A percentile compares a stretch with the other conserved stretches of the same genome.
Conservation (phyloP, 2,113 vertebrate genomes). For the Ageneiosus marmoratus region DNA sequence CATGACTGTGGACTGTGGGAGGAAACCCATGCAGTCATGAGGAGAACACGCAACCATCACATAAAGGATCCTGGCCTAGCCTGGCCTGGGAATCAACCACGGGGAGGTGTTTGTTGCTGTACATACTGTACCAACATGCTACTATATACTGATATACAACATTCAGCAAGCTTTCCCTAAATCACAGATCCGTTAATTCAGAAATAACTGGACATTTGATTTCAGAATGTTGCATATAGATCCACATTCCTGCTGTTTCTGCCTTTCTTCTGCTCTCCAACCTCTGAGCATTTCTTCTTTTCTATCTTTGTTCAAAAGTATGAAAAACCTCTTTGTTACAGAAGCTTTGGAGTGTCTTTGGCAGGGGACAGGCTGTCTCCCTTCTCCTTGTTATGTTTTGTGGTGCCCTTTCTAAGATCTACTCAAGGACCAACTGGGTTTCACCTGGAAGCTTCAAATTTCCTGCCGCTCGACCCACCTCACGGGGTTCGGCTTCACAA, state of each 20-base stretch:
- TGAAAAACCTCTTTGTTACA: slow-evolving; percentile 30
- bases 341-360: slow-evolving; percentile 33
- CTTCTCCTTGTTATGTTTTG: neutral
- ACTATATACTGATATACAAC: no score
- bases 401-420: slow-evolving; percentile 18
- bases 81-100: no score
- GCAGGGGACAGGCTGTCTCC: neutral
- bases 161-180: no score
- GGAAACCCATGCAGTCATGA: no score
- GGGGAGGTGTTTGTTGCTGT: no score
- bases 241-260: neutral
- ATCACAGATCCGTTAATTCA: no score
- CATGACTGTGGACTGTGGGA: no score
- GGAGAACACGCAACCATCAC: no score
- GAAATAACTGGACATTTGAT: no score
- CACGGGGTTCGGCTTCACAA: neutral
- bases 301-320: neutral
- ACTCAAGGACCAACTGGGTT: slow-evolving; percentile 11
- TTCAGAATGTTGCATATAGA: no score
- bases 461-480: neutral
- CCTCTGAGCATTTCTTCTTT: neutral
- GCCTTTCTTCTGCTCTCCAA: slow-evolving; percentile 1
- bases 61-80: no score
- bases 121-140: no score
- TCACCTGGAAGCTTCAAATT: neutral